Evolutionary conservation across 2,797 vertebrate species (phyloP), one percentile per base, ranked within the genome.

Genomic region (Chaenodraco wilsoni): DNA sequence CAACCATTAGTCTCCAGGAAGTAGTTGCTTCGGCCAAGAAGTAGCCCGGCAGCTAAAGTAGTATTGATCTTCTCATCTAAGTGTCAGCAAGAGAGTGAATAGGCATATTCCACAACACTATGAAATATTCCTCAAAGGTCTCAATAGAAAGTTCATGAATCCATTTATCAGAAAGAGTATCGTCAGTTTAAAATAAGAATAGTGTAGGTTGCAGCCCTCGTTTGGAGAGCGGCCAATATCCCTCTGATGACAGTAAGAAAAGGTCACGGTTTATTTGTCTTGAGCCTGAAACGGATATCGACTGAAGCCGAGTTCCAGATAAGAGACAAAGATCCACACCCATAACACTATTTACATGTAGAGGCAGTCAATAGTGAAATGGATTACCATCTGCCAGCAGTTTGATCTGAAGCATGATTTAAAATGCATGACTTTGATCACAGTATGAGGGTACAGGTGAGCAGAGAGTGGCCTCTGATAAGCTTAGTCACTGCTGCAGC

Each of bases 401-500:
- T 58, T 48, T 49, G 37, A 59, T 51, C 58, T 56, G 15, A 63
- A 19, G 37, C 64, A 33, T 19, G 41, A 49, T 56, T 52, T 65
- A 55, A 71, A 67, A 73, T 62, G 3, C 7, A 80, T 76, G 54
- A 58, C 59, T 79, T 72, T 72, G 49, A 80, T 70, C 21, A 59
- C 27, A 55, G 41, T n/a, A 65, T 31, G 54, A 69, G 44, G 23
- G 12, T 6, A 43, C 52, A 72, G 65, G 55, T 66, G 56, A 46
- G 46, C 48, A 21, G 51, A 9, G 56, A 66, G 44, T 76, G 78
- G 52, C 31, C 66, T 82, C n/a, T 80, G 74, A 85, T 79, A 65
- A 62, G 65, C 66, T 88, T 79, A 82, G 82, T 81, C 78, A 78
- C 76, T 82, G 72, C 80, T 85, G 84, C 85, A 88, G 81, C 69